Base-by-base conservation (phyloP, 1,140 invertebrate species). In the Drosophila biarmipes region DNA sequence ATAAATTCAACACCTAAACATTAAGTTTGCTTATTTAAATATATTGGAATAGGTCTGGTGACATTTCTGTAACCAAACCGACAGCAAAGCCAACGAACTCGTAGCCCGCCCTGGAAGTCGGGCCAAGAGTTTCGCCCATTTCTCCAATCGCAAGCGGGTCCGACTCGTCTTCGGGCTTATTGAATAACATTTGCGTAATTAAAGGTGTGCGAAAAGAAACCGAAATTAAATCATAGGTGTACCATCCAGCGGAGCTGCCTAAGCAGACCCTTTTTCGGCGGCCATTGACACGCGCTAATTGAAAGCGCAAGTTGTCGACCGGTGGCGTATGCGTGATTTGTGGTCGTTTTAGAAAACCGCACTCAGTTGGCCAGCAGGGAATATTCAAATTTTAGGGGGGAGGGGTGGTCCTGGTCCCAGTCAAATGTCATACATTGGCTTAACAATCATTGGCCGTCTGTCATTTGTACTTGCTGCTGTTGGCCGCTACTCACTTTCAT, bases 111-210 rank as follows among this genome's bases (percentile, higher is more conserved):
- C 14, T 1, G 6, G 12, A 35, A 17, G 2, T 6, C 6, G 19
- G 43, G 54, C 37, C 55, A 62, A 61, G 64, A 80, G 61, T 85
- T 85, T 85, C 77, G 73, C 81, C 67, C 73, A 66, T 77, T 76
- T 57, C 40, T 52, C 37, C 51, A 55, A 62, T 72, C 43, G 58
- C 38, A 14, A 42, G n/a, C 56, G 43, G 29, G 29, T 45, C 12
- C 52, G 34, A 69, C 63, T 69, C 42, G 63, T 52, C 45, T 68
- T 17, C 63, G 14, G 34, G 48, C 31, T 68, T 74, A 87, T 86
- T 86, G 81, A 87, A 86, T 86, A 86, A 86, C 81, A 81, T 86
- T 87, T 86, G 78, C 81, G 81, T 81, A 86, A 86, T 86, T 87
- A 81, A 85, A 71, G 37, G 59, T 73, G 74, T 67, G 73, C 76